Percentiles rank a stretch among this genome's conserved stretches.
Conservation (phyloP, 2,888 invertebrate genomes). For the Nudaria mundana region DNA sequence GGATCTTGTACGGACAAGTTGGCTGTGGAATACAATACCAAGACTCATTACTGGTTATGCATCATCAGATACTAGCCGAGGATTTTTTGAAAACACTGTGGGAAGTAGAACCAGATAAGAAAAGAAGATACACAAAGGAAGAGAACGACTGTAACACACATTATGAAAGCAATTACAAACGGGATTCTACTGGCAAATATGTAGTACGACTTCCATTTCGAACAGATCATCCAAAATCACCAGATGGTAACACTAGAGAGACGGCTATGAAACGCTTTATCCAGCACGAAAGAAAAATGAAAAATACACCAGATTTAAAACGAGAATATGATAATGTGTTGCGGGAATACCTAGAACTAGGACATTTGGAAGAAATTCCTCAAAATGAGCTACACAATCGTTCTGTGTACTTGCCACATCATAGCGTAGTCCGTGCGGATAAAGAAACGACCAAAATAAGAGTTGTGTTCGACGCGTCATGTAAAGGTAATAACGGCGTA, state of each 20-base stretch:
- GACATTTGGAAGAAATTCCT: slow-evolving; percentile 4
- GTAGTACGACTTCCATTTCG: slow-evolving; percentile 3
- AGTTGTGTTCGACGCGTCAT: too few species aligned
- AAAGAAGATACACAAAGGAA: slow-evolving; percentile 5
- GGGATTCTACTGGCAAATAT: too few species aligned
- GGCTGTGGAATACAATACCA: too few species aligned
- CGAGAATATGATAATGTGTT: slow-evolving; percentile 1
- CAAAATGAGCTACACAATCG: not conserved
- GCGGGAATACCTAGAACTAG: slow-evolving; percentile 1
- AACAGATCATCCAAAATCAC: not conserved
- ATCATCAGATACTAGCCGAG: not conserved
- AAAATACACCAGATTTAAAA: too few species aligned
- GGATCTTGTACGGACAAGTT: slow-evolving; percentile 3
- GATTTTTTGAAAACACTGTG: slow-evolving; percentile 7
- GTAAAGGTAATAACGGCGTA: too few species aligned
- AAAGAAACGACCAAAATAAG: too few species aligned
- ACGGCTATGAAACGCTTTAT: not conserved
- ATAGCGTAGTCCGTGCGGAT: not conserved
- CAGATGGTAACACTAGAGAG: slow-evolving; percentile 2
- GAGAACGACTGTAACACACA: too few species aligned
- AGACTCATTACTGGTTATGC: not conserved
- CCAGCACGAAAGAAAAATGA: slow-evolving; percentile 4
- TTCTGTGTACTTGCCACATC: slow-evolving; percentile 1
- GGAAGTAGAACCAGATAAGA: slow-evolving; percentile 5
- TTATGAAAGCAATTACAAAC: too few species aligned